Percentiles rank a stretch among this genome's conserved stretches.
These are phyloP conservation scores for Nephrotoma appendiculata DNA, from an alignment of 2,888 invertebrate species.

Conservation along the genomic window DNA sequence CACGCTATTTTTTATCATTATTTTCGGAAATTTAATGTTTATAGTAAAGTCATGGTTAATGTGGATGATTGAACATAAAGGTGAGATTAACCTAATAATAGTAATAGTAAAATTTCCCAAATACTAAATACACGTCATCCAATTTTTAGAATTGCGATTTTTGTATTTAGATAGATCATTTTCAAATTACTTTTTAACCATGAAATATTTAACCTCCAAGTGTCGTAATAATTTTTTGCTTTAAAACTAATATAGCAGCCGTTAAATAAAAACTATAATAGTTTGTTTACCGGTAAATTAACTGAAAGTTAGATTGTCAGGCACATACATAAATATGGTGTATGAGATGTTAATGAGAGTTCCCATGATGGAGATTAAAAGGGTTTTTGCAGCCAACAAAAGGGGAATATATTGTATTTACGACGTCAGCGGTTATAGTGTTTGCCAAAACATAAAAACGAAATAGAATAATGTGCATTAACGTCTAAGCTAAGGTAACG, in stretches of 20 bases:
- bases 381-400: too few relatives aligned
- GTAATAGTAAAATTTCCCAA: background rate
- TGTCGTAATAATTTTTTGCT: background rate
- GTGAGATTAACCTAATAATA: background rate
- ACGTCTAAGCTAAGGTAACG: too few relatives aligned
- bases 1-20: background rate
- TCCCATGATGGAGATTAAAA: too few relatives aligned
- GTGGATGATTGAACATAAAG: background rate
- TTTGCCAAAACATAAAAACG: too few relatives aligned
- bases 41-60: background rate
- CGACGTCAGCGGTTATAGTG: too few relatives aligned
- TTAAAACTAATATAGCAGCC: background rate
- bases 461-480: too few relatives aligned
- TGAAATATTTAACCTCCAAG: background rate
- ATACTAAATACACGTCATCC: background rate
- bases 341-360: too few relatives aligned
- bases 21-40: background rate
- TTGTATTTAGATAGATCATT: background rate
- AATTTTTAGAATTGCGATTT: background rate
- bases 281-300: background rate
- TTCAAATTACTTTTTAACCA: background rate
- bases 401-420: too few relatives aligned
- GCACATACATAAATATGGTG: background rate
- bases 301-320: background rate
- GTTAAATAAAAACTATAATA: background rate